A percentile compares a stretch with the other conserved stretches of the same genome.
Conservation (phyloP, 2,888 invertebrate species). For the Apamea sordens region DNA sequence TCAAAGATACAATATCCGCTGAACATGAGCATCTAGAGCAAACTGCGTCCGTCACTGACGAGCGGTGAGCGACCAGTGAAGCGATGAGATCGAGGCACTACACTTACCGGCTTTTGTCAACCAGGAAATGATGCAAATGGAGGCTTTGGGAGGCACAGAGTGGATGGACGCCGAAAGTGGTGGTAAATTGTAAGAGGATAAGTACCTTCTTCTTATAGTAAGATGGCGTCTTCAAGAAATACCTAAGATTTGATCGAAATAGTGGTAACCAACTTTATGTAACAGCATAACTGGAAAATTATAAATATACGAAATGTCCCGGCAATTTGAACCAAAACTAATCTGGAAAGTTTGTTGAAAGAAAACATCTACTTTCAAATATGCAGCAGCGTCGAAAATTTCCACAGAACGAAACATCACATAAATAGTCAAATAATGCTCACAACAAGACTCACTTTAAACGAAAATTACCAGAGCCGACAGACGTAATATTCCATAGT, state of each 20-base stretch:
- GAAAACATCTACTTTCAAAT: slow-evolving; percentile 27
- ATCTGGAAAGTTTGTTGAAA: slow-evolving; percentile 34
- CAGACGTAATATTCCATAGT: slow-evolving; percentile 40
- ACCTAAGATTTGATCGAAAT: not conserved
- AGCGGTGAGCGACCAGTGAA: not conserved
- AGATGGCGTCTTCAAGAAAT: not conserved
- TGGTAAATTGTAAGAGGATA: not conserved
- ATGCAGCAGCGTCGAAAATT: slow-evolving; percentile 9
- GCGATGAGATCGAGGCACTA: slow-evolving; percentile 11
- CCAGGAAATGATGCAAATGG: slow-evolving; percentile 1
- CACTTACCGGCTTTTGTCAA: slow-evolving; percentile 28
- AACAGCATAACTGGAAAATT: slow-evolving; percentile 7
- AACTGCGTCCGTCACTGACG: slow-evolving; percentile 23
- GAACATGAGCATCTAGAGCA: not conserved
- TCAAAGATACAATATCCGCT: slow-evolving; percentile 16
- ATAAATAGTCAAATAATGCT: slow-evolving; percentile 37
- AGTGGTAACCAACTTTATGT: not conserved
- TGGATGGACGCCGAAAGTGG: no score
- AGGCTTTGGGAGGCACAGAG: not conserved
- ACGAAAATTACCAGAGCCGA: slow-evolving; percentile 24
- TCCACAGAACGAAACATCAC: slow-evolving; percentile 13
- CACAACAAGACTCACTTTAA: slow-evolving; percentile 36
- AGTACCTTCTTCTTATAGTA: not conserved
- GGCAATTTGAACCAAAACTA: slow-evolving; percentile 9
- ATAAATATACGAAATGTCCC: slow-evolving; percentile 7